Evolutionary conservation across 64 coral and sea anemone genomes (phyloP), one percentile per base, ranked within the genome.

Genomic region (Cladopsammia gracilis): DNA sequence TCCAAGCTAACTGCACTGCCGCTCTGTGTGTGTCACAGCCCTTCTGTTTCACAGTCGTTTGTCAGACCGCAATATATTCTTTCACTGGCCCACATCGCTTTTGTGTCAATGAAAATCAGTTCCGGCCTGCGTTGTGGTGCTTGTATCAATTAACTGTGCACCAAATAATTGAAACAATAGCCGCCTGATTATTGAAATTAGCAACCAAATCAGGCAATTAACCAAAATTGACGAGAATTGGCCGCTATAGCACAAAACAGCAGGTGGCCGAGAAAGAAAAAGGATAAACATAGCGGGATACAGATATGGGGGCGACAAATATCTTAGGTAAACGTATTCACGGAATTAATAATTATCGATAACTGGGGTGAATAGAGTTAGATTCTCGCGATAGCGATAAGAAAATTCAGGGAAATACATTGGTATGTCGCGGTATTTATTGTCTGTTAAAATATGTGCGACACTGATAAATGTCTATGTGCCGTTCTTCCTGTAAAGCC

Each of bases 151-250:
- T 90, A 90, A 53, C 62, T 90, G 18, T 57, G 75, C 23, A 24
- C 58, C 42, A 45, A 90, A 89, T 90, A 57, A 70, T 56, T 42
- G 76, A 79, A 90, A 90, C 88, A 90, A 90, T 90, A 78, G 76
- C 62, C 61, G 78, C 62, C 50, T 79, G 24, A 90, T 81, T 77
- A 70, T 68, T 79, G 62, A 66, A 80, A 90, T 90, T 90, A 90
- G 62, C 52, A 90, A 14, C 75, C 56, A 90, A 70, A 90, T 81
- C 14, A 76, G 78, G 76, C 76, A 90, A 90, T 90, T 90, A 90
- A 70, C 43, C 20, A 7, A 49, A 84, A 84, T 84, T 84, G 80
- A 48, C 19, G 4, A 84, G 62, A 84, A 84, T 67, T 84, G 80
- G 62, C 61, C 45, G 60, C 60, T 50, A 68, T 19, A 49, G 80